A percentile compares a stretch with the other conserved stretches of the same genome.
Evolutionary conservation across 2,113 vertebrate species (phyloP).

Genomic region (Platysternon megacephalum): DNA sequence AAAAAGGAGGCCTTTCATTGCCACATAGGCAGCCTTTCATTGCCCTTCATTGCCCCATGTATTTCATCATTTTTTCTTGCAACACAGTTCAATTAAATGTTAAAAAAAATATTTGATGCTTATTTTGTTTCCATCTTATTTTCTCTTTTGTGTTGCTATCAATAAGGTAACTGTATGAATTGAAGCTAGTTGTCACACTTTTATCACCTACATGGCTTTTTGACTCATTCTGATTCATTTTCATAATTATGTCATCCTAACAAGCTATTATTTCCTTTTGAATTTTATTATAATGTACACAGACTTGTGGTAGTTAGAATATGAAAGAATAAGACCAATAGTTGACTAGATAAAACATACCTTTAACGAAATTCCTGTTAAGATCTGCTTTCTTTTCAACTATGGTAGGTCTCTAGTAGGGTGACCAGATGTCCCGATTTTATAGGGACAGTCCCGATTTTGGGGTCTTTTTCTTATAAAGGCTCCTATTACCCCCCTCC

Average conservation of each 20-base stretch:
- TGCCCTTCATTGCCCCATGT: not conserved
- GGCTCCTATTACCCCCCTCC: too few relatives aligned
- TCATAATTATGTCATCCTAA: conserved; percentile 24
- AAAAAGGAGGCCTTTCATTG: not conserved
- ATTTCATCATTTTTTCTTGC: not conserved
- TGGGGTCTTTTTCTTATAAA: too few relatives aligned
- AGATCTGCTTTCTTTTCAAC: not conserved
- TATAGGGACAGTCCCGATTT: too few relatives aligned
- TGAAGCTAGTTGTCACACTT: conserved; percentile 19
- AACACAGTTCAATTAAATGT: not conserved
- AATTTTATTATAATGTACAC: conserved; percentile 29
- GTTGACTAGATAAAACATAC: not conserved
- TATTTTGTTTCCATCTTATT: conserved; percentile 8
- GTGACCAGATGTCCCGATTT: too few relatives aligned
- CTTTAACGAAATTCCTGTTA: not conserved
- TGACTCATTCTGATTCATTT: conserved; percentile 42
- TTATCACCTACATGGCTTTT: conserved; percentile 42
- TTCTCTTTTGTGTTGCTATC: not conserved
- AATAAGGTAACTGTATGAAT: conserved; percentile 42
- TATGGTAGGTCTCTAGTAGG: not conserved
- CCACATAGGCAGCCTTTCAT: not conserved
- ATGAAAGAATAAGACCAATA: not conserved
- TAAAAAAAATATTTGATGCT: conserved; percentile 14
- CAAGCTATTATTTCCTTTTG: conserved; percentile 7
- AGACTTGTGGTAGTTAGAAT: not conserved